Evolutionary conservation across 2,888 invertebrate species (phyloP).

Genomic region (Mimumesa dahlbomi): DNA sequence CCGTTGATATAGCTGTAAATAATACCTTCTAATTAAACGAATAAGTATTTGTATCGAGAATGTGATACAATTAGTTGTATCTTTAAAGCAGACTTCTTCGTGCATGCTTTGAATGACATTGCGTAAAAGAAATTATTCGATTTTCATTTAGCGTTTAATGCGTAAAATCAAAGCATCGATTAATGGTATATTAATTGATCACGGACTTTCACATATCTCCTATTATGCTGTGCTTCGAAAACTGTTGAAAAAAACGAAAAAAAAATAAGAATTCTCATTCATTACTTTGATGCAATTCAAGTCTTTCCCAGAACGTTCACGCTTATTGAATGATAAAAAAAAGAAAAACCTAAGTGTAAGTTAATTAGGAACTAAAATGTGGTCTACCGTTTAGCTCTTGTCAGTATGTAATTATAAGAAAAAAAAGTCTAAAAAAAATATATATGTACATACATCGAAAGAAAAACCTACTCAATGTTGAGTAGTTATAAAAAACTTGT

Average conservation of each 20-base stretch:
- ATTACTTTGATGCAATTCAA: conserved; percentile 29
- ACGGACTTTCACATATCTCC: conserved; percentile 5
- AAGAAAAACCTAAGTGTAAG: conserved; percentile 5
- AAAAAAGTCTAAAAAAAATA: conserved; percentile 20
- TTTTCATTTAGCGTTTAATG: conserved; percentile 12
- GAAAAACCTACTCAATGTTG: conserved; percentile 23
- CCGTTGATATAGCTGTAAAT: neutral
- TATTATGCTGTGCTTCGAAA: conserved; percentile 20
- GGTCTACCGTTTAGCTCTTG: conserved; percentile 25
- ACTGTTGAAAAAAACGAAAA: no score
- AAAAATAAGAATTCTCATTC: no score
- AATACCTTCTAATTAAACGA: conserved; percentile 10
- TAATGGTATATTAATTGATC: neutral
- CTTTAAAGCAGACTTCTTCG: neutral
- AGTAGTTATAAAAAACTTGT: conserved; percentile 31
- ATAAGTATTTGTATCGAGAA: neutral
- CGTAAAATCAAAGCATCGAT: neutral
- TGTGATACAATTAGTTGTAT: neutral
- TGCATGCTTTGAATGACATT: conserved; percentile 1
- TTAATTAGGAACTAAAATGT: conserved; percentile 13
- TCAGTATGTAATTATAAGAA: conserved; percentile 40
- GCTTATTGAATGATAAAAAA: conserved; percentile 25
- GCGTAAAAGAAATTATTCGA: conserved; percentile 5
- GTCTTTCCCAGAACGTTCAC: conserved; percentile 34
- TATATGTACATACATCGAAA: conserved; percentile 42